Percentiles rank a stretch among this genome's conserved stretches.
phyloP scores from a whole-genome alignment of 2,797 vertebrate genomes.

The Gallinago solitaria region DNA sequence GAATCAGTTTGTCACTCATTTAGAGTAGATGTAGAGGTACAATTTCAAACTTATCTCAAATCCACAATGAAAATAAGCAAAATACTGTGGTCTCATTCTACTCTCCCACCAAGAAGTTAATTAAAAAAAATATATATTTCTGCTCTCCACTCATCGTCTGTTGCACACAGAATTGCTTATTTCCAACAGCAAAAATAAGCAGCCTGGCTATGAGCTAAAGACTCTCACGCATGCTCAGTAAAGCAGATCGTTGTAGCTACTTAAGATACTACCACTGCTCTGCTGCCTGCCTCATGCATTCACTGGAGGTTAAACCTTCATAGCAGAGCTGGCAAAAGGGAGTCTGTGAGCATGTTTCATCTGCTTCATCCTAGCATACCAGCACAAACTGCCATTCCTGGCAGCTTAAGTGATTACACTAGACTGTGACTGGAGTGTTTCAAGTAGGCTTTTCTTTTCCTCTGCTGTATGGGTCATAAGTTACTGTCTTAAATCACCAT shows the following conservation, averaged over 20 bases:
- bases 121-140: not conserved
- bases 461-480: not conserved
- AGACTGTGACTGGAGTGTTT: not conserved
- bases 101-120: not conserved
- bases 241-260: not conserved
- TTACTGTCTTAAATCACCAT: not conserved
- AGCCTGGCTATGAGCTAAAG: not conserved
- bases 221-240: not conserved
- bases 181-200: not conserved
- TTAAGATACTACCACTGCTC: not conserved
- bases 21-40: not conserved
- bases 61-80: not conserved
- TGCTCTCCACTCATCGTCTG: not conserved
- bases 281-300: not conserved
- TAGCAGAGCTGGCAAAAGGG: not conserved
- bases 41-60: not conserved
- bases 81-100: not conserved
- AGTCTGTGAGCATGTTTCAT: not conserved
- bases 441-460: not conserved
- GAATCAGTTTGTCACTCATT: not conserved
- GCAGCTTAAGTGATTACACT: not conserved
- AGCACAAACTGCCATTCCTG: not conserved
- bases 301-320: not conserved
- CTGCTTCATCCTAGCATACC: not conserved
- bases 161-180: not conserved